Conservation (phyloP, 1,140 invertebrate genomes). For the Heliconius hewitsoni region DNA sequence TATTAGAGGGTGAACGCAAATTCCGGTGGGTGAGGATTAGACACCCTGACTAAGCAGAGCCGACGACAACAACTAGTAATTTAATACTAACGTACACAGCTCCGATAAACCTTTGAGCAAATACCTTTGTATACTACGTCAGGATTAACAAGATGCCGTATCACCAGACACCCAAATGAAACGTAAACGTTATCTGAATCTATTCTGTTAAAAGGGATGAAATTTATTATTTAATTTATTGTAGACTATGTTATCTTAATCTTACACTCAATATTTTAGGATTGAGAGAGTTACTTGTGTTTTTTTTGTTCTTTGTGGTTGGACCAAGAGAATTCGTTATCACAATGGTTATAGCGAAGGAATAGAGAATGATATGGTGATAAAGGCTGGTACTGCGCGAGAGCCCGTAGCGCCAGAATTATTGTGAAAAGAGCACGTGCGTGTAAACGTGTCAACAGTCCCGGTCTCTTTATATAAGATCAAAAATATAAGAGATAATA, state of each 20-base stretch:
- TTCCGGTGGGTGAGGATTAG: conserved; percentile 27
- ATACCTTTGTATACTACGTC: conserved; percentile 22
- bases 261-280: background rate
- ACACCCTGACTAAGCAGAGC: conserved; percentile 24
- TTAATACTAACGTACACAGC: conserved; percentile 31
- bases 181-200: conserved; percentile 9
- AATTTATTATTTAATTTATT: conserved; percentile 6
- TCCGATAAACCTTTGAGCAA: conserved; percentile 25
- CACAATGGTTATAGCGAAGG: too few species aligned
- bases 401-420: too few species aligned
- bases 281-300: background rate
- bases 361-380: too few species aligned
- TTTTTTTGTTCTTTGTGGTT: background rate
- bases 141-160: conserved; percentile 19
- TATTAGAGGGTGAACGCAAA: conserved; percentile 7
- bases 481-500: too few species aligned
- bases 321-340: too few species aligned
- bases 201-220: background rate
- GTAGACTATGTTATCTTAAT: background rate
- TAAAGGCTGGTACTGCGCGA: too few species aligned
- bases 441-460: too few species aligned
- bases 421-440: too few species aligned
- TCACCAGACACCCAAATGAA: conserved; percentile 23
- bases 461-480: too few species aligned
- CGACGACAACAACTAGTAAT: conserved; percentile 31